Evolutionary conservation across 1,140 invertebrate species (phyloP), one percentile per base, ranked within the genome.

Genomic region (Aphis gossypii): DNA sequence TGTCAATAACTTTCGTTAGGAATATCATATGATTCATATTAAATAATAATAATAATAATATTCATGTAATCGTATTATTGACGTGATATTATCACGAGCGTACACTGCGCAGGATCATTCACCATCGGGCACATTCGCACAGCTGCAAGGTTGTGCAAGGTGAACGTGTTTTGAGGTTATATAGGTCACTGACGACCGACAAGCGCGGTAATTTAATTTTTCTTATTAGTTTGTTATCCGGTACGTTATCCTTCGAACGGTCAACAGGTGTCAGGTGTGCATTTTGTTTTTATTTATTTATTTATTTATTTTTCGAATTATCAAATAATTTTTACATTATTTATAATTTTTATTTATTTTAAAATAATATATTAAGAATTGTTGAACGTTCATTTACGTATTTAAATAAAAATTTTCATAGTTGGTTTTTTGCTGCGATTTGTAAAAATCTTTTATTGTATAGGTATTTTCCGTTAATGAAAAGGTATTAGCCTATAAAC

Each of bases 101-200:
- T 30, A 14, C 25, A 83, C 38, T 46, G 90, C 68, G 68, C 68
- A 92, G 46, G 60, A 92, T 82, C 44, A 35, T 35, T 35, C 35
- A 25, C n/a, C 14, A 18, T 76, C 14, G 60, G 30, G 14, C 60
- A n/a, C 30, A 76, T 76, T 56, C 56, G 41, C 76, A 48, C 60
- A 93, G 82, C 92, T 93, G 92, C 92, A 93, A 93, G 92, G 92
- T 93, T 93, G 92, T 14, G 38, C 92, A 93, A 93, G 92, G 92
- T 93, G 92, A 93, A 86, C 92, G 35, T 41, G 92, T 93, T 93
- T 93, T 93, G 92, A 93, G 92, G 92, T 93, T 93, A 93, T 93
- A 84, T 93, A 25, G 92, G 92, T 93, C 92, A 93, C 8, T 54
- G n/a, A 38, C 48, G 82, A 76, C 4, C 30, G 2, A 76, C 60